Conservation (phyloP, 2,113 vertebrate genomes). For the Amphilophus citrinellus region DNA sequence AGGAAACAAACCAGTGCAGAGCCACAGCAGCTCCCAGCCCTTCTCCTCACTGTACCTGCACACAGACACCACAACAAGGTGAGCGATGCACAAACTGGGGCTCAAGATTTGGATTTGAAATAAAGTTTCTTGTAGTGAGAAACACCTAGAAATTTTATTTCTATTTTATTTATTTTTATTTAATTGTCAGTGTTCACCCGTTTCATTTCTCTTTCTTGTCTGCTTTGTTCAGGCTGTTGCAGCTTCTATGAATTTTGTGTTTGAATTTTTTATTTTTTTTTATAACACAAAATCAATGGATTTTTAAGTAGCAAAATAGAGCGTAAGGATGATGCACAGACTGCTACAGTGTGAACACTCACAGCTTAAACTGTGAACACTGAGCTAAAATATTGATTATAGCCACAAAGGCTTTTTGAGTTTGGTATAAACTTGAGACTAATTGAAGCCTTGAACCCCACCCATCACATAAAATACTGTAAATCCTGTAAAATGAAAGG, state of each 20-base stretch:
- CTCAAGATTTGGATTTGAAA: neutral
- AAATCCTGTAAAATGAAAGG: too few relatives aligned
- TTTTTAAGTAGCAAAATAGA: neutral
- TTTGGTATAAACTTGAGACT: too few relatives aligned
- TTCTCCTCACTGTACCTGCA: slow-evolving; percentile 95
- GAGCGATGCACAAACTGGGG: neutral
- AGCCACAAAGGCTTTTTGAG: too few relatives aligned
- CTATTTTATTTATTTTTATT: too few relatives aligned
- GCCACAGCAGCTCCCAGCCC: slow-evolving; percentile 97
- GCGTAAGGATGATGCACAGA: neutral
- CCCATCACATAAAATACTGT: too few relatives aligned
- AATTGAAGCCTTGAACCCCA: too few relatives aligned
- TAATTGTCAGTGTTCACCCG: too few relatives aligned
- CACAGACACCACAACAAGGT: neutral
- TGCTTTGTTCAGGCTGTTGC: too few relatives aligned
- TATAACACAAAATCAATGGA: neutral
- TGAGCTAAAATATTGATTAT: neutral
- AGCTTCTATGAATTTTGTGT: too few relatives aligned
- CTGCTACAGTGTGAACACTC: neutral
- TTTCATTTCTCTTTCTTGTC: too few relatives aligned
- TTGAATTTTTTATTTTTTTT: too few relatives aligned
- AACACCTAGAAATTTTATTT: neutral
- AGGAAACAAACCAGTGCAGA: slow-evolving; percentile 94
- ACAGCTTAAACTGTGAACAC: neutral
- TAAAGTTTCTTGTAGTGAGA: neutral